These are phyloP conservation scores for Nyctalus aviator DNA, from an alignment of 2,797 vertebrate species.

Conservation along the genomic window DNA sequence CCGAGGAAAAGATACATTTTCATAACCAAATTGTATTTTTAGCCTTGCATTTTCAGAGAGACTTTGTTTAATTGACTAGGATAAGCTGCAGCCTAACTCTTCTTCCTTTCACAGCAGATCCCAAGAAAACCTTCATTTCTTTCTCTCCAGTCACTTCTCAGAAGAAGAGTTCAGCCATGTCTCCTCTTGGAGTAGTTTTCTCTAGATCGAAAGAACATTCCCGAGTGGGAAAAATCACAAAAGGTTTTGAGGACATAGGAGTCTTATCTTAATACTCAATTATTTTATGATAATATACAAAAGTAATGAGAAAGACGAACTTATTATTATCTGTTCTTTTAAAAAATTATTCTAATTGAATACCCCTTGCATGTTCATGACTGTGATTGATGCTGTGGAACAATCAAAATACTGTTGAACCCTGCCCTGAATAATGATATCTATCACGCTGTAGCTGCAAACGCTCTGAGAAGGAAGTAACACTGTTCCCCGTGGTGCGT, in stretches of 20 bases:
- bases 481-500: background rate
- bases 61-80: background rate
- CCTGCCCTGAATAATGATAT: background rate
- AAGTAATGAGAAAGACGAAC: background rate
- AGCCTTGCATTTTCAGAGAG: constrained; percentile 11
- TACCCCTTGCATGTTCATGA: background rate
- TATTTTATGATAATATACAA: constrained; percentile 2
- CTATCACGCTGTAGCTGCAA: background rate
- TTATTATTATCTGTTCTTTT: background rate
- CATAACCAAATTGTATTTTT: constrained; percentile 3
- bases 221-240: background rate
- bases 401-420: background rate
- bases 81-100: background rate
- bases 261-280: background rate
- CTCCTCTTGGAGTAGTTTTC: background rate
- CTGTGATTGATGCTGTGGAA: background rate
- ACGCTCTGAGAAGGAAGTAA: background rate
- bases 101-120: background rate
- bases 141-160: constrained; percentile 32
- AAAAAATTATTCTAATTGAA: background rate
- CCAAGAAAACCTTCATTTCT: background rate
- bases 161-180: background rate
- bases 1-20: background rate
- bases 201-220: background rate
- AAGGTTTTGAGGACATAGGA: background rate